Base-by-base conservation (phyloP, 2,888 invertebrate species). In the Spicauda simplicius region DNA sequence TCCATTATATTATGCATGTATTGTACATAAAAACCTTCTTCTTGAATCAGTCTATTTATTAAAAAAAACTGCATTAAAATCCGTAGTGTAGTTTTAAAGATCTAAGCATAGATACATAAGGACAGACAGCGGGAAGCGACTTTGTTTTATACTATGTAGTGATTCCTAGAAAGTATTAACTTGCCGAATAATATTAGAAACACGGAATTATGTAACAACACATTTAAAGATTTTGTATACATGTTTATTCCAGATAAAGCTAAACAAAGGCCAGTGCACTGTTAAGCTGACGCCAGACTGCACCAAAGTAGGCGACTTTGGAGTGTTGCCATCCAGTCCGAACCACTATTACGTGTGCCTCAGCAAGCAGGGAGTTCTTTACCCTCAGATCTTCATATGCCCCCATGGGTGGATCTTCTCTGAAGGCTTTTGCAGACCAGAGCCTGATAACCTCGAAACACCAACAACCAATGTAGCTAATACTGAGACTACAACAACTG, bases 321-420 rank as follows among this genome's bases (percentile, higher is more conserved):
- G 86, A 0, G 84, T 80, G 0, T 68, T 92, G 2, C 71, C 77
- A 0, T 52, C 72, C 20, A 90, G 91, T 66, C 78, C 83, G 8
- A 90, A 91, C 71, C 88, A 92, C 73, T 93, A 93, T 76, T 92
- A 86, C 77, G 87, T 92, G 0, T 93, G 93, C 53, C 78, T 91
- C 2, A 76, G 76, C 19, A 88, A 82, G 54, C 71, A 80, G 0
- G 80, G 82, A 0, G 50, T 30, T 0, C 62, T 90, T 0, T 81
- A 85, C 25, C 90, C 93, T 4, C 92, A 92, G 74, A 73, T 93
- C 19, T 91, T 93, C 76, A 83, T 92, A 54, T 93, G 93, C 55
- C 93, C 93, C 0, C 86, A 91, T 64, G 93, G 93, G 8, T 91
- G 89, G 90, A 82, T 77, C 71, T 92, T 90, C 76, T 84, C 82